A percentile compares a stretch with the other conserved stretches of the same genome.
phyloP scores from a whole-genome alignment of 2,797 vertebrate genomes.

The Neostethus bicornis region DNA sequence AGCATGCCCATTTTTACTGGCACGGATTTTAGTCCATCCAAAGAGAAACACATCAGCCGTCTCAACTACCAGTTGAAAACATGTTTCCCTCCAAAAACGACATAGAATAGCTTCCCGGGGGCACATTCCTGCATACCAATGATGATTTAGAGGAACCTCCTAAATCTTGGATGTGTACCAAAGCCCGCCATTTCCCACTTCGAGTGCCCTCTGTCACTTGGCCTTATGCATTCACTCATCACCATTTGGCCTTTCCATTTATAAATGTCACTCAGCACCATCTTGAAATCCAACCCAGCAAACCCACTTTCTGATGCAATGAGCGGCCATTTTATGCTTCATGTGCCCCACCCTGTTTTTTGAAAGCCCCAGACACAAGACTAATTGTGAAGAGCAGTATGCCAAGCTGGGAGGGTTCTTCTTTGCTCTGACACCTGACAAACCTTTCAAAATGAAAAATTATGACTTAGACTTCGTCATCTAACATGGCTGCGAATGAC shows the following conservation, averaged over 20 bases:
- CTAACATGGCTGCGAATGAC: slow-evolving; percentile 64
- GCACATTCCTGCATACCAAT: slow-evolving; percentile 78
- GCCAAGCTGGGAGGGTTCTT: not conserved
- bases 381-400: not conserved
- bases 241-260: slow-evolving; percentile 23
- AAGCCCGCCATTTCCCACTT: slow-evolving; percentile 50
- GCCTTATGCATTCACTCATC: slow-evolving; percentile 36
- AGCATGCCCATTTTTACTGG: slow-evolving; percentile 61
- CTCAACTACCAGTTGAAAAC: slow-evolving; percentile 59
- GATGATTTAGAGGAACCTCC: slow-evolving; percentile 54
- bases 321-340: slow-evolving; percentile 62
- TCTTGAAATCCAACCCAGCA: slow-evolving; percentile 47
- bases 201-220: not conserved
- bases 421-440: slow-evolving; percentile 9
- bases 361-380: not conserved
- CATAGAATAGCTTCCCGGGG: slow-evolving; percentile 65
- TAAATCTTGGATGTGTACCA: slow-evolving; percentile 63
- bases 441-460: slow-evolving; percentile 31
- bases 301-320: not conserved
- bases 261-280: slow-evolving; percentile 36
- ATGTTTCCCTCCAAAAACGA: slow-evolving; percentile 68
- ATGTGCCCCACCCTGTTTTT: slow-evolving; percentile 14
- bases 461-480: slow-evolving; percentile 42
- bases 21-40: slow-evolving; percentile 45
- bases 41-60: slow-evolving; percentile 60